Evolutionary conservation across 2,797 vertebrate species (phyloP).

Genomic region (Tadarida brasiliensis): DNA sequence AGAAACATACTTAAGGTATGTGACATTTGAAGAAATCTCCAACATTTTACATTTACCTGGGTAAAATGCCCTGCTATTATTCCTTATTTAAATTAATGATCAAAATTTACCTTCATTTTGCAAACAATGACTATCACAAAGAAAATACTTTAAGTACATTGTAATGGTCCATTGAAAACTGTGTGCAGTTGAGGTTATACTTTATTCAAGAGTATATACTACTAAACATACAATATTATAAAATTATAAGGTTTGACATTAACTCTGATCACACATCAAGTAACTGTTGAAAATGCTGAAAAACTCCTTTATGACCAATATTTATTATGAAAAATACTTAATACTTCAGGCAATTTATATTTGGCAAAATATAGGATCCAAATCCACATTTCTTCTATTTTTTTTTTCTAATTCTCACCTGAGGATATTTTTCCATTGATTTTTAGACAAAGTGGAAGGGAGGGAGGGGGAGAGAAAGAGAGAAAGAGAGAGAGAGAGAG

Average conservation of each 20-base stretch:
- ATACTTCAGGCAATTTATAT: conserved; percentile 65
- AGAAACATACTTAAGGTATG: not conserved
- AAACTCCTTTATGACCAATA: conserved; percentile 49
- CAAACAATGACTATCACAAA: conserved; percentile 32
- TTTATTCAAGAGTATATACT: not conserved
- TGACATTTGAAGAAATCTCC: not conserved
- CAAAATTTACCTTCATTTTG: conserved; percentile 32
- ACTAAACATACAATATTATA: not conserved
- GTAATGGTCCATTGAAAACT: not conserved
- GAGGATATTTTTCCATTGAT: too few species aligned
- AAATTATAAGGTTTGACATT: not conserved
- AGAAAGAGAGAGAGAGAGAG: too few species aligned
- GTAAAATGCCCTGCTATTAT: conserved; percentile 48
- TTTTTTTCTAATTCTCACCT: too few species aligned
- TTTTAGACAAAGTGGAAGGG: too few species aligned
- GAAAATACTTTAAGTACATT: conserved; percentile 43
- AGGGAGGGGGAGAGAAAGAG: too few species aligned
- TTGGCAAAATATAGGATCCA: conserved; percentile 66
- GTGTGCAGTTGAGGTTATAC: not conserved
- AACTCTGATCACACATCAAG: conserved; percentile 27
- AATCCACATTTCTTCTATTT: conserved; percentile 51
- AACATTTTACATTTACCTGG: conserved; percentile 7
- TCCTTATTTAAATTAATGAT: conserved; percentile 11
- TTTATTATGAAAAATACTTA: conserved; percentile 64
- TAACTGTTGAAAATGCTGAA: conserved; percentile 45